Evolutionary conservation across 2,888 invertebrate genomes (phyloP), one percentile per base, ranked within the genome.

Genomic region (Rhodophaea formosa): DNA sequence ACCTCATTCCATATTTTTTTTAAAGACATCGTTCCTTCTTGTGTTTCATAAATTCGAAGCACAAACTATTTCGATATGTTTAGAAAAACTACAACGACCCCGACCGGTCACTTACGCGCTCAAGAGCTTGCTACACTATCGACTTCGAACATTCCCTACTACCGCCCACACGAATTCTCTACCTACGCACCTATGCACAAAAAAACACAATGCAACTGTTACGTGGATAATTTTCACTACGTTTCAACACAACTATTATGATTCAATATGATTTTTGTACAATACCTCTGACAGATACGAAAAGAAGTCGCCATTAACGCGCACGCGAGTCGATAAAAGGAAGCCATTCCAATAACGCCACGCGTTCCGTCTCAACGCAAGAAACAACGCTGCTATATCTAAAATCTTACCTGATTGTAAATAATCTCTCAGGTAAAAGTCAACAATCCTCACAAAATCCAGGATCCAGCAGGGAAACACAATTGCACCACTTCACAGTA

Each of bases 241-340:
- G 65, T 60, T 62, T 59, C 63, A 66, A 51, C 59, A 62, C 55
- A 65, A 69, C 68, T 65, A 58, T 17, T 57, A 49, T 56, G 47
- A 62, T 59, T 51, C 10, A 51, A 35, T 39, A 35, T 12, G 51
- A 62, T 46, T 62, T 68, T 63, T 70, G 68, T 73, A 69, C 65
- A 70, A 71, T 73, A 72, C 75, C 71, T 71, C 66, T 69, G 71
- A 68, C 74, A 76, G 75, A 75, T 74, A 74, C 70, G 68, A 71
- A 68, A 70, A 84, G 84, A 84, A 84, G 90, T 90, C 90, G 90
- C 90, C 90, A 90, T 90, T 90, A 87, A 79, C 84, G 87, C 90
- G 88, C 90, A 89, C 86, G 84, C 87, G 74, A 90, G 86, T 90
- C 89, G 86, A 87, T 88, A 88, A 82, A 86, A 82, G 86, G 89